A percentile compares a stretch with the other conserved stretches of the same genome.
phyloP scores from a whole-genome alignment of 2,888 invertebrate genomes.

The Choreutis nemorana region DNA sequence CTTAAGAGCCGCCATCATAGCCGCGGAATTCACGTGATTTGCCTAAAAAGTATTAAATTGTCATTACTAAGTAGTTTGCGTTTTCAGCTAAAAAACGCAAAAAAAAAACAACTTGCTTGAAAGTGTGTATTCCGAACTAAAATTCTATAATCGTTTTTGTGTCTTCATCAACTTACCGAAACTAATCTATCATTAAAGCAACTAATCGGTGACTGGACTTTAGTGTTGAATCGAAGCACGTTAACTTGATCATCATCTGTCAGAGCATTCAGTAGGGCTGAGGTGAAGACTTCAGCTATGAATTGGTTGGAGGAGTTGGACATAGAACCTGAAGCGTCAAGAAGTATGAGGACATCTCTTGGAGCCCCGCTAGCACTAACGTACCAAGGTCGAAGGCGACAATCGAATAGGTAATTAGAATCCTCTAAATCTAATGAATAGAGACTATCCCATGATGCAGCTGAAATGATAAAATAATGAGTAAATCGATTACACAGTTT shows the following conservation, averaged over 20 bases:
- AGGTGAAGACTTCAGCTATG: constrained; percentile 35
- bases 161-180: constrained; percentile 25
- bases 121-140: not conserved
- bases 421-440: constrained; percentile 26
- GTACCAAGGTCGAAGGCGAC: constrained; percentile 53
- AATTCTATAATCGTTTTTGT: not conserved
- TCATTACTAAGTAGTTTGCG: not conserved
- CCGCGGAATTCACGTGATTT: constrained; percentile 53
- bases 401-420: constrained; percentile 41
- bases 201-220: constrained; percentile 37
- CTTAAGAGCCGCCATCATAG: constrained; percentile 42
- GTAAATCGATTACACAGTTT: too few species aligned
- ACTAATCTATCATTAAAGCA: constrained; percentile 50
- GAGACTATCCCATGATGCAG: constrained; percentile 46
- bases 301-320: constrained; percentile 39
- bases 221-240: constrained; percentile 40
- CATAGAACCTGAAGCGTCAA: constrained; percentile 56
- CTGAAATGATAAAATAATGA: too few species aligned
- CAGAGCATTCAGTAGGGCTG: constrained; percentile 46
- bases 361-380: constrained; percentile 52
- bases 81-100: not conserved
- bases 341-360: constrained; percentile 42
- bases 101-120: not conserved
- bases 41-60: constrained; percentile 28
- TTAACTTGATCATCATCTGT: constrained; percentile 57